Conservation (phyloP, 1,140 invertebrate genomes). For the Aphelenchoides fujianensis region DNA sequence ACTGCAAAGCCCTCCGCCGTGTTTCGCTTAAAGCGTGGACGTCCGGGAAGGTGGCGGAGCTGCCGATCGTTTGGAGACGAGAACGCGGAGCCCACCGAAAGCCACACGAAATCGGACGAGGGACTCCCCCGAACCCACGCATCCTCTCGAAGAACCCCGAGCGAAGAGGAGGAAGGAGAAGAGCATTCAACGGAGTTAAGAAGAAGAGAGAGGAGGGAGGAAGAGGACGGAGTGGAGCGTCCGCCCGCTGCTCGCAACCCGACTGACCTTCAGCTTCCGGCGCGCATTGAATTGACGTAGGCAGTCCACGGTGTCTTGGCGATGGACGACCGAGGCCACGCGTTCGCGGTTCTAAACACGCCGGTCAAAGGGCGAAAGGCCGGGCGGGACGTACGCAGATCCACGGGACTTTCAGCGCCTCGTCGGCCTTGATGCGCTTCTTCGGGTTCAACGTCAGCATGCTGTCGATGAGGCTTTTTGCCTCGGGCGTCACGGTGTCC, state of each 20-base stretch:
- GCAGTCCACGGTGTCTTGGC: slow-evolving; percentile 99
- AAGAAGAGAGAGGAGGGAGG: neutral
- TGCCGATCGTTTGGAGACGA: too few relatives aligned
- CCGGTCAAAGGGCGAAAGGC: neutral
- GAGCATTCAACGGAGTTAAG: too few relatives aligned
- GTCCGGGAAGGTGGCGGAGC: too few relatives aligned
- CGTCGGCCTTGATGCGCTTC: slow-evolving; percentile 93
- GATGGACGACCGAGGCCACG: slow-evolving; percentile 94
- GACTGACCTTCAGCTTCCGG: slow-evolving; percentile 91
- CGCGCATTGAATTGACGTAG: slow-evolving; percentile 99
- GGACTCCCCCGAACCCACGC: too few relatives aligned
- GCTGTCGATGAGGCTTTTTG: slow-evolving; percentile 98
- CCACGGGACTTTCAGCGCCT: slow-evolving; percentile 98
- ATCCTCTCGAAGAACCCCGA: too few relatives aligned
- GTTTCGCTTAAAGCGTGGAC: too few relatives aligned
- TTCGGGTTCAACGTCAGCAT: slow-evolving; percentile 98
- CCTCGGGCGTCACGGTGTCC: slow-evolving; percentile 99
- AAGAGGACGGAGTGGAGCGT: neutral
- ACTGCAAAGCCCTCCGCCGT: too few relatives aligned
- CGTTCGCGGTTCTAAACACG: slow-evolving; percentile 87
- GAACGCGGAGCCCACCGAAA: too few relatives aligned
- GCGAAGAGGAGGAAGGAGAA: too few relatives aligned
- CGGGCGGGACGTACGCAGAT: slow-evolving; percentile 78
- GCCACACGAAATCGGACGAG: too few relatives aligned
- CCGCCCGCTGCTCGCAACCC: too few relatives aligned